These are phyloP conservation scores for Rhincodon typus DNA, from an alignment of 2,797 vertebrate species.

Conservation along the genomic window DNA sequence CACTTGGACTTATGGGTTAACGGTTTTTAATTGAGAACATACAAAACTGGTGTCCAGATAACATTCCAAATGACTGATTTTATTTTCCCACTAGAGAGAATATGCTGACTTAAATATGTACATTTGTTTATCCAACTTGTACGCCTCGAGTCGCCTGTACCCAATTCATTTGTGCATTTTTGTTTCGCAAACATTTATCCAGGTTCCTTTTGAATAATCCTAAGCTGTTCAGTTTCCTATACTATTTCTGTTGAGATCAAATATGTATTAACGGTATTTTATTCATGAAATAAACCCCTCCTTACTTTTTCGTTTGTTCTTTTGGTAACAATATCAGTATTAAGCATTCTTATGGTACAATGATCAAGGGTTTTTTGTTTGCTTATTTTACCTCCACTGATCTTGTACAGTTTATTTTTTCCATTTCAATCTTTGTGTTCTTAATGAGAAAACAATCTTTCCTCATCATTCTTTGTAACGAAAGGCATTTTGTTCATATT, in stretches of 20 bases:
- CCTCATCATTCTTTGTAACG: no score
- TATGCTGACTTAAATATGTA: no score
- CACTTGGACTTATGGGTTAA: background rate
- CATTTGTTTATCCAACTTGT: no score
- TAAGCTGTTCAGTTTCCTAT: no score
- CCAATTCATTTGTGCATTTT: no score
- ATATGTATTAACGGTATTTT: no score
- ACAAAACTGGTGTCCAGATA: background rate
- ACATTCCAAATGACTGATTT: background rate
- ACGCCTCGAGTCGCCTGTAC: no score
- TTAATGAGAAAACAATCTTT: background rate
- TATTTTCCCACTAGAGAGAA: no score
- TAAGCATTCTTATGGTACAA: background rate
- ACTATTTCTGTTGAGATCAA: no score
- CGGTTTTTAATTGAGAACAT: background rate
- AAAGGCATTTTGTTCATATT: background rate
- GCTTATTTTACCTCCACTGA: background rate
- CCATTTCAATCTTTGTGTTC: background rate
- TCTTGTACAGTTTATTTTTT: background rate
- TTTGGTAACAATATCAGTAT: background rate
- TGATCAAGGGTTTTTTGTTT: background rate
- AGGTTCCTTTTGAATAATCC: no score
- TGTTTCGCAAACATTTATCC: no score
- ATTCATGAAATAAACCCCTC: background rate
- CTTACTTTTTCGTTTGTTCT: background rate